phyloP scores from a whole-genome alignment of 2,888 invertebrate genomes.

The Clusia tigrina region DNA sequence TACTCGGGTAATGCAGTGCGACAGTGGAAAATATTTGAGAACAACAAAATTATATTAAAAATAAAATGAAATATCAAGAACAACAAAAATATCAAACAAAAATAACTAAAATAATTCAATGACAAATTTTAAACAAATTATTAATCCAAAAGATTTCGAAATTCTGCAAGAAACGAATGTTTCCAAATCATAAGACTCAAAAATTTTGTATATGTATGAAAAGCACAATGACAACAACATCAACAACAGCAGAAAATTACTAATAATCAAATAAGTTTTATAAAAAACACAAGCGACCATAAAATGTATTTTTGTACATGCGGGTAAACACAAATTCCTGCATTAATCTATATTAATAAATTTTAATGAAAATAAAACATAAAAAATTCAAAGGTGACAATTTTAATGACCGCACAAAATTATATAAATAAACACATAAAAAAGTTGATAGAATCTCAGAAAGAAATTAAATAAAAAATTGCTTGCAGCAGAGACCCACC shows the following conservation, averaged over 20 bases:
- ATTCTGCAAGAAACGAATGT: not conserved
- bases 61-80: not conserved
- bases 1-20: not conserved
- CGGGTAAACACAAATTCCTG: not conserved
- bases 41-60: not conserved
- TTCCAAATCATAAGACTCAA: not conserved
- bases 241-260: not conserved
- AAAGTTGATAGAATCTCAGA: not conserved
- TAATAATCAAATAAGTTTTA: not conserved
- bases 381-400: not conserved
- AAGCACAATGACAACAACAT: too few relatives aligned
- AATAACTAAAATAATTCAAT: not conserved
- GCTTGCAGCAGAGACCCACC: not conserved
- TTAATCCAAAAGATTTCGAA: not conserved
- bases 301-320: not conserved
- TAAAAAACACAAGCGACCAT: not conserved
- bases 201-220: too few relatives aligned
- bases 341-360: not conserved
- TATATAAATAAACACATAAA: constrained; percentile 1
- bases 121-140: constrained; percentile 5
- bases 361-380: not conserved
- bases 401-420: not conserved
- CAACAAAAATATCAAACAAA: not conserved
- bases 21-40: not conserved
- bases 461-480: not conserved